Percentiles rank a stretch among this genome's conserved stretches.
Conservation (phyloP, 2,113 vertebrate genomes). For the Malurus melanocephalus region DNA sequence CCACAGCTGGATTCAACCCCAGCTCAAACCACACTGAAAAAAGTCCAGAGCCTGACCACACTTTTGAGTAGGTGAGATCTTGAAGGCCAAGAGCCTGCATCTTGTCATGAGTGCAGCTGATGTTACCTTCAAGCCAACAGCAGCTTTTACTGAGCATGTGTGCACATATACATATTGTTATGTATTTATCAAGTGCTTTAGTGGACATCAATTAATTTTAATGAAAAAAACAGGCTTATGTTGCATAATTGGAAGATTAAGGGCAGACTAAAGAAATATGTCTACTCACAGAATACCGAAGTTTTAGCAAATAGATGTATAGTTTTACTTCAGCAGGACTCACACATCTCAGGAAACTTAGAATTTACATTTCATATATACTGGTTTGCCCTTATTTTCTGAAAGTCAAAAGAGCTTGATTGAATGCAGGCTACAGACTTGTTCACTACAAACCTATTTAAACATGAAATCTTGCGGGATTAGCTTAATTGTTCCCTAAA, state of each 20-base stretch:
- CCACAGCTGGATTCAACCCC: slow-evolving; percentile 16
- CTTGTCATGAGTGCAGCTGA: background rate
- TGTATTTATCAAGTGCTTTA: background rate
- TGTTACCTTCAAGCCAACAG: background rate
- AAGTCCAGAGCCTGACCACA: background rate
- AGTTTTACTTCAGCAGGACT: background rate
- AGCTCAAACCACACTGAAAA: background rate
- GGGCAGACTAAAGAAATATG: background rate
- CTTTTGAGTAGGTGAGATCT: background rate
- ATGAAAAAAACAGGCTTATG: background rate
- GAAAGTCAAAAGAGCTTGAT: slow-evolving; percentile 23
- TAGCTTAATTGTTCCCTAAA: slow-evolving; percentile 57
- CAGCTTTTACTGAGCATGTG: background rate
- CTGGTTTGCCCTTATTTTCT: background rate
- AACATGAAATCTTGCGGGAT: slow-evolving; percentile 52
- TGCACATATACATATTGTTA: background rate
- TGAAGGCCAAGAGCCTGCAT: background rate
- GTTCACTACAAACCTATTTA: slow-evolving; percentile 26
- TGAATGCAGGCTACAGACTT: slow-evolving; percentile 44
- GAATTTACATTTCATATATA: background rate
- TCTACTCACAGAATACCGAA: background rate
- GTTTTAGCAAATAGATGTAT: background rate
- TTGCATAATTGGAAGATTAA: background rate
- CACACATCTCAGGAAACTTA: background rate
- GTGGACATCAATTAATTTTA: background rate